Percentiles rank a stretch among this genome's conserved stretches.
phyloP scores from a whole-genome alignment of 2,113 vertebrate genomes.

The Vicugna pacos region DNA sequence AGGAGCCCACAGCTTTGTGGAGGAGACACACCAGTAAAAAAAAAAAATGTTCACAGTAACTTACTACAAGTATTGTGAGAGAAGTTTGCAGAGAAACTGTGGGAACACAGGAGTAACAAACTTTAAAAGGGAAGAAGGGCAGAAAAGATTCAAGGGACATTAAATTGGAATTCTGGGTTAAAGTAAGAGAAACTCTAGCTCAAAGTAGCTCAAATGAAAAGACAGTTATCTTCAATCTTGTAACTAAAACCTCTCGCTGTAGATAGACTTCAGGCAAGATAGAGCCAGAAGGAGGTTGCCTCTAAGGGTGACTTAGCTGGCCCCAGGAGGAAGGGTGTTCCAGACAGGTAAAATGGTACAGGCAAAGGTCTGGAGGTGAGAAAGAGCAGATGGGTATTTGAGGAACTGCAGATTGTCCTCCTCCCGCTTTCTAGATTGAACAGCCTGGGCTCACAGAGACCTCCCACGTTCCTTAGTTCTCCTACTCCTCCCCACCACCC shows the following conservation, averaged over 20 bases:
- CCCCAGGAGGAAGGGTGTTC: not conserved
- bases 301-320: not conserved
- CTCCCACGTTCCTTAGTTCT: not conserved
- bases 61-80: not conserved
- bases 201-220: not conserved
- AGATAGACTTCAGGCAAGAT: not conserved
- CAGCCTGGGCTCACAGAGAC: not conserved
- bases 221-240: not conserved
- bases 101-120: not conserved
- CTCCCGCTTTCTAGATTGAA: not conserved
- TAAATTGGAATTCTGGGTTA: not conserved
- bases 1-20: not conserved
- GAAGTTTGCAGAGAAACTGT: not conserved
- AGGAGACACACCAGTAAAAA: conserved; percentile 2
- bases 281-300: not conserved
- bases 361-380: not conserved
- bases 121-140: not conserved
- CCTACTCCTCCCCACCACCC: not conserved
- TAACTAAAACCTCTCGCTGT: not conserved
- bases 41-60: not conserved
- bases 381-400: not conserved
- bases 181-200: not conserved
- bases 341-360: not conserved
- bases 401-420: not conserved
- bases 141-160: not conserved